Conservation (phyloP, 2,797 vertebrate genomes). For the Salarias fasciatus region DNA sequence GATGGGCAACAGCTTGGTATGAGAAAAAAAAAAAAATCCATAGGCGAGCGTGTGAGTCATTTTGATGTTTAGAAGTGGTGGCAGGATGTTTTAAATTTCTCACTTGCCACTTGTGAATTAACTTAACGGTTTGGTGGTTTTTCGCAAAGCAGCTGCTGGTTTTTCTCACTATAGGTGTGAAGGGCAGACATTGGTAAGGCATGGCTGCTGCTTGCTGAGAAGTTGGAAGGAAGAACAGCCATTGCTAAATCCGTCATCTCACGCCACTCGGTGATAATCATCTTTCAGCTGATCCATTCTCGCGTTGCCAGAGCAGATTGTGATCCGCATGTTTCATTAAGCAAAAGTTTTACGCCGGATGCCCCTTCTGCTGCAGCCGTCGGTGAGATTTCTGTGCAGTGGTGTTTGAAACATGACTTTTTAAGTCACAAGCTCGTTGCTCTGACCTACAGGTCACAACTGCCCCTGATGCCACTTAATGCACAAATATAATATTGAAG, state of each 20-base stretch:
- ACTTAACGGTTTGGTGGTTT: conserved; percentile 37
- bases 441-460: too few relatives aligned
- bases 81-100: conserved; percentile 45
- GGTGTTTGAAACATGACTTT: too few relatives aligned
- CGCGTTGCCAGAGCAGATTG: too few relatives aligned
- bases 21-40: conserved; percentile 44
- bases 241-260: background rate
- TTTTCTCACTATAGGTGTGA: conserved; percentile 42
- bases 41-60: conserved; percentile 20
- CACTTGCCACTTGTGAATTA: conserved; percentile 42
- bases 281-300: too few relatives aligned
- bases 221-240: background rate
- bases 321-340: too few relatives aligned
- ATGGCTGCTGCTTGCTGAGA: conserved; percentile 11
- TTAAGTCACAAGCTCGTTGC: too few relatives aligned
- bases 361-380: too few relatives aligned
- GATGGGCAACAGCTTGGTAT: conserved; percentile 43
- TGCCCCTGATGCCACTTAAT: too few relatives aligned
- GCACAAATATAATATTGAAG: too few relatives aligned
- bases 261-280: too few relatives aligned
- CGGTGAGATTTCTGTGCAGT: too few relatives aligned
- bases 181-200: background rate
- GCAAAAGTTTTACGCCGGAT: too few relatives aligned
- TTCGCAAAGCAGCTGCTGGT: conserved; percentile 32
- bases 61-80: conserved; percentile 26